phyloP scores from a whole-genome alignment of 2,113 vertebrate genomes.

The Sceloporus tristichus region DNA sequence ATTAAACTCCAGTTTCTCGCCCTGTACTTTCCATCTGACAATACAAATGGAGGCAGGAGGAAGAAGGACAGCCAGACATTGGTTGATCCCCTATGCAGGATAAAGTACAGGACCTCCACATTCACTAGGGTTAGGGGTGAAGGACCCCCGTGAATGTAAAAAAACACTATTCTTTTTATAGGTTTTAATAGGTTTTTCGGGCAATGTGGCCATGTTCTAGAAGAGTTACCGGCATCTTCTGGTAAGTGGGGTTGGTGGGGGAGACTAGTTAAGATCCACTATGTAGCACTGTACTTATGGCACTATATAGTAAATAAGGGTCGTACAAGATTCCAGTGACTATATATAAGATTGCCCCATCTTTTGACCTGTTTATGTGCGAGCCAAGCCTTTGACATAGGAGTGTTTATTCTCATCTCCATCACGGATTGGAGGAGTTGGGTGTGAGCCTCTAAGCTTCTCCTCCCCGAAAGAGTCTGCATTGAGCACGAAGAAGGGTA shows the following conservation, averaged over 20 bases:
- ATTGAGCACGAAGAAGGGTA: background rate
- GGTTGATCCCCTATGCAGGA: slow-evolving; percentile 4
- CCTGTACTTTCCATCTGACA: slow-evolving; percentile 7
- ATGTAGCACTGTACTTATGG: no score
- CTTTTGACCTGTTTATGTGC: background rate
- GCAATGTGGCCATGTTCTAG: no score
- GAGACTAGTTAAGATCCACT: no score
- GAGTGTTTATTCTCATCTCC: background rate
- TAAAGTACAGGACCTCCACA: background rate
- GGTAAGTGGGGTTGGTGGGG: no score
- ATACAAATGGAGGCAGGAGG: slow-evolving; percentile 35
- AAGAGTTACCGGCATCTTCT: no score
- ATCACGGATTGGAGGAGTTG: background rate
- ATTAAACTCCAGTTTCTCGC: slow-evolving; percentile 30
- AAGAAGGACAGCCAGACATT: background rate
- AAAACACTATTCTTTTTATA: no score
- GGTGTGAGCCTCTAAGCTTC: background rate
- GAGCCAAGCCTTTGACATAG: background rate
- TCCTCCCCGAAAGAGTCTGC: background rate
- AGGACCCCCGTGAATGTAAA: no score
- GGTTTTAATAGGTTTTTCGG: no score
- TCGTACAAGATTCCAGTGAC: no score
- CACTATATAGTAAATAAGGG: no score
- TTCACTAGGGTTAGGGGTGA: no score
- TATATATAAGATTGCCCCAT: background rate